phyloP scores from a whole-genome alignment of 2,113 vertebrate species.

The Lagopus leucura region DNA sequence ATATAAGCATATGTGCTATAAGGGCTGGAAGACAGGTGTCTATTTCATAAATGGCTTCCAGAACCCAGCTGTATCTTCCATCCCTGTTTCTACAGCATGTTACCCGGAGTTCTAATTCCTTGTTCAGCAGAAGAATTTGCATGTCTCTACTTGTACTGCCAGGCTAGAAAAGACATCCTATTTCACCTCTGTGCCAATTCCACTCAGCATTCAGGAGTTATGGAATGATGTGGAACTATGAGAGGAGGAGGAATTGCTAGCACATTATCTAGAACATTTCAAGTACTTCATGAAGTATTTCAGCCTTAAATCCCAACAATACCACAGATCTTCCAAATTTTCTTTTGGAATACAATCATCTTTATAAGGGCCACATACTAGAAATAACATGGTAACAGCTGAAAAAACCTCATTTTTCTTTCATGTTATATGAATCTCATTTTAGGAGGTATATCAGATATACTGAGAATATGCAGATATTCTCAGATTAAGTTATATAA shows the following conservation, averaged over 20 bases:
- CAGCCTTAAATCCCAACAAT: not conserved
- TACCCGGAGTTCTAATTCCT: not conserved
- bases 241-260: not conserved
- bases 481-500: not conserved
- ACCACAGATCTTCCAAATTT: not conserved
- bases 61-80: not conserved
- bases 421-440: not conserved
- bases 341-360: not conserved
- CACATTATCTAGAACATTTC: not conserved
- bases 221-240: rapidly evolving
- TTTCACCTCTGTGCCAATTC: not conserved
- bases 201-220: not conserved
- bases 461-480: not conserved
- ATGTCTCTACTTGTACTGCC: not conserved
- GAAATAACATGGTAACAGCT: not conserved
- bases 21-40: not conserved
- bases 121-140: not conserved
- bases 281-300: not conserved
- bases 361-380: not conserved
- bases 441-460: not conserved
- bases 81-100: not conserved
- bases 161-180: rapidly evolving
- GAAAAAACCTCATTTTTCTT: not conserved
- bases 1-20: rapidly evolving
- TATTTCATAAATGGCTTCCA: not conserved